Conservation (phyloP, 2,797 vertebrate genomes). For the Siniperca undulata region DNA sequence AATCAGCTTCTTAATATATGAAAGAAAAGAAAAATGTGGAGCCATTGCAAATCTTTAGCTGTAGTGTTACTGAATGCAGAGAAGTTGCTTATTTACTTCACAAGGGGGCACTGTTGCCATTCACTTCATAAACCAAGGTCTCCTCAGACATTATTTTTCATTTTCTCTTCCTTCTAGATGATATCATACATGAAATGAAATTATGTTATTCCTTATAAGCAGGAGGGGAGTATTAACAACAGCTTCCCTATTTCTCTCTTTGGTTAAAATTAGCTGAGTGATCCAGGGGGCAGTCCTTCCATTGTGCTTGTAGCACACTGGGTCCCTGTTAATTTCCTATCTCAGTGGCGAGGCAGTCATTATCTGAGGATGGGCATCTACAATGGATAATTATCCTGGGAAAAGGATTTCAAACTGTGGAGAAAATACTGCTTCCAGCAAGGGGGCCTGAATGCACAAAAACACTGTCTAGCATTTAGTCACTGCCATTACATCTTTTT, state of each 20-base stretch:
- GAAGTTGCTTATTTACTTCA: slow-evolving; percentile 63
- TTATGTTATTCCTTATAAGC: slow-evolving; percentile 78
- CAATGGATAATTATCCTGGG: slow-evolving; percentile 85
- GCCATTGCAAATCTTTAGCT: slow-evolving; percentile 40
- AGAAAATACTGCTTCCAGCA: slow-evolving; percentile 80
- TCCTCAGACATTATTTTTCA: slow-evolving; percentile 54
- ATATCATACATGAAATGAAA: slow-evolving; percentile 80
- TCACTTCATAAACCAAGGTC: slow-evolving; percentile 55
- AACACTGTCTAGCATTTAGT: slow-evolving; percentile 73
- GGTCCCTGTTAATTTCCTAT: slow-evolving; percentile 83
- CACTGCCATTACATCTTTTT: slow-evolving; percentile 67
- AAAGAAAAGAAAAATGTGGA: slow-evolving; percentile 43
- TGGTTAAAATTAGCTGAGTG: slow-evolving; percentile 80
- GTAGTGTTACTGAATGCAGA: slow-evolving; percentile 26
- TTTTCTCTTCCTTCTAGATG: slow-evolving; percentile 70
- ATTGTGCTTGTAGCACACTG: slow-evolving; percentile 78
- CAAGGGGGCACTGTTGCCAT: slow-evolving; percentile 86
- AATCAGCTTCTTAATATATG: slow-evolving; percentile 50
- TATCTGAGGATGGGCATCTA: slow-evolving; percentile 85
- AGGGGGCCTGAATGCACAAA: slow-evolving; percentile 70
- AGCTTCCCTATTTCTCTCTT: slow-evolving; percentile 58
- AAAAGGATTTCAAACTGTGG: slow-evolving; percentile 83
- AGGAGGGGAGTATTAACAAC: slow-evolving; percentile 72
- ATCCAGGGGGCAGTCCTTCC: slow-evolving; percentile 75
- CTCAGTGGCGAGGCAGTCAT: slow-evolving; percentile 84